Percentiles rank a stretch among this genome's conserved stretches.
phyloP scores from a whole-genome alignment of 2,888 invertebrate genomes.

The Nomada hirtipes region DNA sequence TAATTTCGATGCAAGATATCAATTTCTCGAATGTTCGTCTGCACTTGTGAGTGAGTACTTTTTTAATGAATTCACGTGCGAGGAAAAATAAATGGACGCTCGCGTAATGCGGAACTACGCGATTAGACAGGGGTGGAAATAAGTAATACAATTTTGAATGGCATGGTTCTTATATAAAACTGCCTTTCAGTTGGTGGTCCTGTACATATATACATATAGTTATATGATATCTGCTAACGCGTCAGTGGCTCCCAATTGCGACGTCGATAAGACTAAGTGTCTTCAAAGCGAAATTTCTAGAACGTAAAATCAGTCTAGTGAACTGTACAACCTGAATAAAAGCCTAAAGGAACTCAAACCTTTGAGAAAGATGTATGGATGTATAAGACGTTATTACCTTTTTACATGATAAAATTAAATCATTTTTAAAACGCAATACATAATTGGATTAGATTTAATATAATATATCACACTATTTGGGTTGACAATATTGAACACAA shows the following conservation, averaged over 20 bases:
- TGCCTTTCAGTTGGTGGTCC: slow-evolving; percentile 1
- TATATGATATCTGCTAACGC: slow-evolving; percentile 26
- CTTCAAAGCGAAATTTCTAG: slow-evolving; percentile 10
- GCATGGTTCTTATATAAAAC: not conserved
- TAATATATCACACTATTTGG: too few relatives aligned
- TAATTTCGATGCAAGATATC: too few relatives aligned
- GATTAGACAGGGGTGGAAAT: not conserved
- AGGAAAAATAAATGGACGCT: not conserved
- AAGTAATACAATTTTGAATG: not conserved
- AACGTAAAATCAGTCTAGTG: slow-evolving; percentile 11
- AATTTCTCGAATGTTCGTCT: too few relatives aligned
- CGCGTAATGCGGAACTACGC: too few relatives aligned
- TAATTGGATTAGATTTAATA: too few relatives aligned
- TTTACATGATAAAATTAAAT: too few relatives aligned
- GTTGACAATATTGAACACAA: too few relatives aligned
- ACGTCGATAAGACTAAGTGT: not conserved
- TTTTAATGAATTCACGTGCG: not conserved
- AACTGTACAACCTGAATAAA: not conserved
- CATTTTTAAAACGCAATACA: too few relatives aligned
- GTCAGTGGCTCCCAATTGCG: slow-evolving; percentile 10
- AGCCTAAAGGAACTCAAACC: not conserved
- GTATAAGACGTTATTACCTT: too few relatives aligned
- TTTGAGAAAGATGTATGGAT: too few relatives aligned
- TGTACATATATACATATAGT: not conserved
- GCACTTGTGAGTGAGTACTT: too few relatives aligned